These are phyloP conservation scores for Bugulina stolonifera DNA, from an alignment of 2,888 invertebrate species.

Conservation along the genomic window DNA sequence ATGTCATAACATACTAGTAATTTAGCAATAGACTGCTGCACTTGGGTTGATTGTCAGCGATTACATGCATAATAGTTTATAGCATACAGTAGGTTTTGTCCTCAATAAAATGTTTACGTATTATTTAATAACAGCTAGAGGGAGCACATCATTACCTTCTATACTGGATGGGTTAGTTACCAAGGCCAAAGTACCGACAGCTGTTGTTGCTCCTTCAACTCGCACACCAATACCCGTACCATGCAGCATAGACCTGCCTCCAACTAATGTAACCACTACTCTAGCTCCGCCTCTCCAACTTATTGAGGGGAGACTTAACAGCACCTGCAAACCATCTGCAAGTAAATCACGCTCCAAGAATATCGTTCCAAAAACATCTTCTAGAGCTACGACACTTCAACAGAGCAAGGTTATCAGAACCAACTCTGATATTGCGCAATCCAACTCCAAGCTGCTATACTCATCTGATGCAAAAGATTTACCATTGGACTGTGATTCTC, in stretches of 20 bases:
- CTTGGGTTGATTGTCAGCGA: no score
- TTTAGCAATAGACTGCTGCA: no score
- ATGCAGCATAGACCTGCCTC: background rate
- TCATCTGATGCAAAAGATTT: no score
- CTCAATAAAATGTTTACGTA: no score
- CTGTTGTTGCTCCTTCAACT: background rate
- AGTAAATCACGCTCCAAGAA: background rate
- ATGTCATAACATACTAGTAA: no score
- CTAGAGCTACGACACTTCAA: background rate
- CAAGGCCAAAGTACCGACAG: background rate
- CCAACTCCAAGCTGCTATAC: background rate
- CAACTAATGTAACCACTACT: background rate
- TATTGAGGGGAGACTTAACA: background rate
- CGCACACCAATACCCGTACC: background rate
- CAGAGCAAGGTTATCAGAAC: background rate
- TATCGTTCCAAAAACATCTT: background rate
- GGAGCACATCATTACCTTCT: background rate
- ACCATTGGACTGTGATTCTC: no score
- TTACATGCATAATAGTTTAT: no score
- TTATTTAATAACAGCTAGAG: background rate
- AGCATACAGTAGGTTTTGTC: no score
- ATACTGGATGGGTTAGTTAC: slow-evolving; percentile 3
- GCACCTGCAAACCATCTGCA: background rate
- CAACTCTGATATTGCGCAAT: background rate
- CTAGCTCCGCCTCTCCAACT: background rate